phyloP scores from a whole-genome alignment of 37 sponge, comb jelly and placozoan species.

The Lycopodina hypogea region DNA sequence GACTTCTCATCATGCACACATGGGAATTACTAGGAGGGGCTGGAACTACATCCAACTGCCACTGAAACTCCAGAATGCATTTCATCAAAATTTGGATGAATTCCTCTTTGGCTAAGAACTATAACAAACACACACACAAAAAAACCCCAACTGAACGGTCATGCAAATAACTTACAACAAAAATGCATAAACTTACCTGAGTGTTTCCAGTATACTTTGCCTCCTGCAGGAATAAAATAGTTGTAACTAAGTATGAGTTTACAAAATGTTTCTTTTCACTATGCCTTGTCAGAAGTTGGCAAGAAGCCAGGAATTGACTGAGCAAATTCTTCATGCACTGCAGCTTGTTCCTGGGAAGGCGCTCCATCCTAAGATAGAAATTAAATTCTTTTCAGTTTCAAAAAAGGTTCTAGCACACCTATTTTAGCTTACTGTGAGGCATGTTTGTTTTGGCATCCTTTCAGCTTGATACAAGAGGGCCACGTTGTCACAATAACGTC shows the following conservation, averaged over 20 bases:
- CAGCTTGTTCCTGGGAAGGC: slow-evolving; percentile 62
- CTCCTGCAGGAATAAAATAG: background rate
- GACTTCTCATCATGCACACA: slow-evolving; percentile 69
- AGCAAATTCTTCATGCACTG: slow-evolving; percentile 82
- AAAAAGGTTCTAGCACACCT: background rate
- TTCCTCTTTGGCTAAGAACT: slow-evolving; percentile 76
- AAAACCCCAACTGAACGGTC: background rate
- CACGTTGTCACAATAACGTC: slow-evolving; percentile 76
- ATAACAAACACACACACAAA: too few relatives aligned
- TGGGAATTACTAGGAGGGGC: slow-evolving; percentile 69
- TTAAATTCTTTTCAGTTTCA: too few relatives aligned
- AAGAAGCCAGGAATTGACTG: slow-evolving; percentile 90
- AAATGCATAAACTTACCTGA: slow-evolving; percentile 5
- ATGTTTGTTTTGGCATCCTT: slow-evolving; percentile 83
- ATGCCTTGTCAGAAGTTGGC: slow-evolving; percentile 53
- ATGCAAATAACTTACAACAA: background rate
- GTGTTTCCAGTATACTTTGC: background rate
- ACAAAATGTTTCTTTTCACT: background rate
- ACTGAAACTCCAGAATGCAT: slow-evolving; percentile 75
- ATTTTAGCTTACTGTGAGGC: slow-evolving; percentile 32
- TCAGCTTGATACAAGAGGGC: slow-evolving; percentile 88
- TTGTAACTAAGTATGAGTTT: background rate
- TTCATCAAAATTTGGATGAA: slow-evolving; percentile 70
- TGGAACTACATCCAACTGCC: slow-evolving; percentile 54
- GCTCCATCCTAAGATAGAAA: slow-evolving; percentile 77